A percentile compares a stretch with the other conserved stretches of the same genome.
Evolutionary conservation across 2,888 invertebrate species (phyloP).

Genomic region (Eristalis intricaria): DNA sequence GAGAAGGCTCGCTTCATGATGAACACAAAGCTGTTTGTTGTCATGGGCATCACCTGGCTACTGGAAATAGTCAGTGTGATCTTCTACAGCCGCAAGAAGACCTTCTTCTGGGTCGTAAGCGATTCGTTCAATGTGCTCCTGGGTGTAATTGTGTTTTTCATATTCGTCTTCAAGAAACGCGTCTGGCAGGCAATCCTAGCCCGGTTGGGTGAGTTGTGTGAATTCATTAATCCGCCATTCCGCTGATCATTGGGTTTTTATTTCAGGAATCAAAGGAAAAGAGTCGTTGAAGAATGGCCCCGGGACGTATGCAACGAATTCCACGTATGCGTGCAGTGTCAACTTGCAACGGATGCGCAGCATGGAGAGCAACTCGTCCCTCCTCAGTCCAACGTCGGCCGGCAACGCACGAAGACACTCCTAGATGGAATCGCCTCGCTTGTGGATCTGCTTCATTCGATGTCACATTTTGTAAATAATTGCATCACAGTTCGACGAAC

Average conservation of each 20-base stretch:
- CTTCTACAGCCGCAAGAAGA: constrained; percentile 82
- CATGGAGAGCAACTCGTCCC: constrained; percentile 73
- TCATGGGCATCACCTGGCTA: constrained; percentile 90
- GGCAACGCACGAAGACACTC: constrained; percentile 39
- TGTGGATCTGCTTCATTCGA: not conserved
- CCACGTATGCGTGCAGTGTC: constrained; percentile 74
- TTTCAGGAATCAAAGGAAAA: constrained; percentile 46
- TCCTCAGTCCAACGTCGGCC: constrained; percentile 68
- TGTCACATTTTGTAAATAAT: constrained; percentile 35
- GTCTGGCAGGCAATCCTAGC: constrained; percentile 84
- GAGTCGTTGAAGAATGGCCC: constrained; percentile 65
- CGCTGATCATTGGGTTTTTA: not conserved
- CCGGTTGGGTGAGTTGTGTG: constrained; percentile 82
- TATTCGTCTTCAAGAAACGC: constrained; percentile 87
- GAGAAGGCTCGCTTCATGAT: constrained; percentile 88
- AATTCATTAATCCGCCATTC: not conserved
- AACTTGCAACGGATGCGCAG: constrained; percentile 74
- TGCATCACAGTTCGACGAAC: constrained; percentile 8
- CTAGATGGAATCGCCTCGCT: constrained; percentile 9
- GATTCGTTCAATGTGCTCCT: constrained; percentile 87
- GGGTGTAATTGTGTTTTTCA: constrained; percentile 88
- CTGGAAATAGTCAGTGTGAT: constrained; percentile 86
- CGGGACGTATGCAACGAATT: constrained; percentile 74
- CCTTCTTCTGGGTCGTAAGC: constrained; percentile 82
- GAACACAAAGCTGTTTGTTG: constrained; percentile 88